Conservation (phyloP, 2,888 invertebrate genomes). For the Drosophila acutilabella region DNA sequence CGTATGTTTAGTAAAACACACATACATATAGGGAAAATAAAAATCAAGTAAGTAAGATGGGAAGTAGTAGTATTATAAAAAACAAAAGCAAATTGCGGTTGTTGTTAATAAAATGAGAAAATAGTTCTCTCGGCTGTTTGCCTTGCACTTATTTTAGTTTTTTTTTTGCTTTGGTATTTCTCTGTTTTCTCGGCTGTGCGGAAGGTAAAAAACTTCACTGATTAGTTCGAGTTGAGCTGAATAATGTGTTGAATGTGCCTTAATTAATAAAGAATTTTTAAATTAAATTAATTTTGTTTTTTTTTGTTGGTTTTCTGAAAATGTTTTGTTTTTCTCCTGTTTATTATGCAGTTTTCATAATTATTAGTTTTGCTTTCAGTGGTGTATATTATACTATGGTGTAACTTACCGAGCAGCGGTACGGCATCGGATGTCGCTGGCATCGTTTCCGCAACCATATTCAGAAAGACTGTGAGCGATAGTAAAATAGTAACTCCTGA, state of each 20-base stretch:
- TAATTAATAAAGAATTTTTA: conserved; percentile 26
- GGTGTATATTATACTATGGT: neutral
- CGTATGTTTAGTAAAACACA: neutral
- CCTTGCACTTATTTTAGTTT: neutral
- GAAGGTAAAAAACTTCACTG: conserved; percentile 62
- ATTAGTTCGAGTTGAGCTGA: conserved; percentile 56
- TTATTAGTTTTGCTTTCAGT: too few species aligned
- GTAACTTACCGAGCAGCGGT: conserved; percentile 90
- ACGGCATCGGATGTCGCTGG: conserved; percentile 98
- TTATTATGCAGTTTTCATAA: too few species aligned
- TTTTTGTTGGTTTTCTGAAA: neutral
- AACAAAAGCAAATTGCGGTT: conserved; percentile 5
- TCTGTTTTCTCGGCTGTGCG: conserved; percentile 59
- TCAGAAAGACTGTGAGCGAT: conserved; percentile 98
- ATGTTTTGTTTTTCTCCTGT: neutral
- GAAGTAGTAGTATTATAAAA: neutral
- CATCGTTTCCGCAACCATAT: conserved; percentile 99
- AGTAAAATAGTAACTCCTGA: conserved; percentile 98
- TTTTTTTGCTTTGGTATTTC: neutral
- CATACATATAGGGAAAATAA: neutral
- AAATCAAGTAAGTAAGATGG: conserved; percentile 7
- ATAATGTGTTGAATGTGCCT: conserved; percentile 48
- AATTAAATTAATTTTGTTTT: neutral
- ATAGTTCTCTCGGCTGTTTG: conserved; percentile 10
- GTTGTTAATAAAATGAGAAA: conserved; percentile 26